A percentile compares a stretch with the other conserved stretches of the same genome.
These are phyloP conservation scores for Anoplolepis gracilipes DNA, from an alignment of 1,140 invertebrate genomes.

Conservation along the genomic window DNA sequence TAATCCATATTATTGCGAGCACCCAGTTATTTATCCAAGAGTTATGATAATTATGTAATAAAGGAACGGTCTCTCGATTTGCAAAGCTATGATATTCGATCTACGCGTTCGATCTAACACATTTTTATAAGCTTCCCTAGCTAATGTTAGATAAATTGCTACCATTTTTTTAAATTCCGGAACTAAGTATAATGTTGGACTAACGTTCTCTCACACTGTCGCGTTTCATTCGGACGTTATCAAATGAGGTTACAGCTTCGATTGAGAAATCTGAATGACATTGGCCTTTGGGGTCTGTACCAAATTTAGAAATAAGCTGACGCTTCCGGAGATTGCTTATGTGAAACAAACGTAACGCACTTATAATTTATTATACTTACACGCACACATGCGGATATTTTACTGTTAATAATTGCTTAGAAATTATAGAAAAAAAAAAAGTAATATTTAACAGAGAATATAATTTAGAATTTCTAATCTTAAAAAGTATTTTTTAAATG, in stretches of 20 bases:
- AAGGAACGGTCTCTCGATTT: conserved; percentile 6
- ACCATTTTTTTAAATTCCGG: conserved; percentile 1
- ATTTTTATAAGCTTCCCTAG: conserved; percentile 1
- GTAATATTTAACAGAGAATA: background rate
- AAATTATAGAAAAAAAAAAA: background rate
- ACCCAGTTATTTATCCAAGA: background rate
- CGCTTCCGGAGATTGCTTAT: conserved; percentile 29
- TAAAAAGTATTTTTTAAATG: no score
- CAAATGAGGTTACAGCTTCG: conserved; percentile 36
- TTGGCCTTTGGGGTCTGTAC: conserved; percentile 68
- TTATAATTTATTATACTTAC: background rate
- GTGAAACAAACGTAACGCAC: background rate
- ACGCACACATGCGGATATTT: background rate
- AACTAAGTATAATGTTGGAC: background rate
- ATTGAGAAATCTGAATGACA: conserved; percentile 69
- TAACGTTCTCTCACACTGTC: background rate
- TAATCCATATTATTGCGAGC: background rate
- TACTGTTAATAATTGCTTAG: background rate
- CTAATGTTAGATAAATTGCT: conserved; percentile 10
- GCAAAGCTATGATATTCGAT: background rate
- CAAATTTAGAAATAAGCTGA: conserved; percentile 47
- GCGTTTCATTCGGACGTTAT: conserved; percentile 47
- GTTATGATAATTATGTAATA: conserved; percentile 27
- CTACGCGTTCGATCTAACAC: no score
- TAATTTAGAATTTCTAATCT: background rate